Percentiles rank a stretch among this genome's conserved stretches.
phyloP scores from a whole-genome alignment of 2,113 vertebrate genomes.

The Gorsachius goisagi region DNA sequence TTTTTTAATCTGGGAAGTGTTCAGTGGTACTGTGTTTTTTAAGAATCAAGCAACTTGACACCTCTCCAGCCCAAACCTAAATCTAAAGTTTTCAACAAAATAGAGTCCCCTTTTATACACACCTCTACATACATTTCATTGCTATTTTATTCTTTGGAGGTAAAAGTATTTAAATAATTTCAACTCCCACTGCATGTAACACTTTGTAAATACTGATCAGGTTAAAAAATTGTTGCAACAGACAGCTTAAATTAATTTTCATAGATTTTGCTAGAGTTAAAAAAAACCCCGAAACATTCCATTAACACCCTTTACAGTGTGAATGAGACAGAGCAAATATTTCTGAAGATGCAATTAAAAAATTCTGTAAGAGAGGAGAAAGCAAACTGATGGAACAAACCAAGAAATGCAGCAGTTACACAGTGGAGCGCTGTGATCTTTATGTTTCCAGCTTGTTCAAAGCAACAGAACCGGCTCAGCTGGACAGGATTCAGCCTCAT shows the following conservation, averaged over 20 bases:
- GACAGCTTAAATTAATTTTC: not conserved
- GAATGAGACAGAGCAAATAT: not conserved
- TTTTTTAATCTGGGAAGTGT: not conserved
- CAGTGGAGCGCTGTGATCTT: not conserved
- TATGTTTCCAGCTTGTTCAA: not conserved
- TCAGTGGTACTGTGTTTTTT: not conserved
- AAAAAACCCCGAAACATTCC: not conserved
- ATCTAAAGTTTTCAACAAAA: not conserved
- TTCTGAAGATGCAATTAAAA: not conserved
- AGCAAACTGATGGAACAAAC: not conserved
- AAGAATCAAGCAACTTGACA: not conserved
- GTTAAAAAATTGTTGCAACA: not conserved
- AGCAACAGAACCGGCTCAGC: not conserved
- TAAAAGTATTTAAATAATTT: not conserved
- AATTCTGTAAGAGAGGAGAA: not conserved
- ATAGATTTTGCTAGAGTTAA: not conserved
- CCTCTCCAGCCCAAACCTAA: not conserved
- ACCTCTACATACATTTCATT: not conserved
- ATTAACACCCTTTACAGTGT: not conserved
- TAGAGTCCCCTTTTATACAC: not conserved
- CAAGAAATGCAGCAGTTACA: not conserved
- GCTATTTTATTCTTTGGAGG: not conserved
- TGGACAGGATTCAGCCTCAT: not conserved
- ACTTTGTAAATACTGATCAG: not conserved
- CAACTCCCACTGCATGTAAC: not conserved